Evolutionary conservation across 2,797 vertebrate genomes (phyloP).

Genomic region (Lateolabrax maculatus): DNA sequence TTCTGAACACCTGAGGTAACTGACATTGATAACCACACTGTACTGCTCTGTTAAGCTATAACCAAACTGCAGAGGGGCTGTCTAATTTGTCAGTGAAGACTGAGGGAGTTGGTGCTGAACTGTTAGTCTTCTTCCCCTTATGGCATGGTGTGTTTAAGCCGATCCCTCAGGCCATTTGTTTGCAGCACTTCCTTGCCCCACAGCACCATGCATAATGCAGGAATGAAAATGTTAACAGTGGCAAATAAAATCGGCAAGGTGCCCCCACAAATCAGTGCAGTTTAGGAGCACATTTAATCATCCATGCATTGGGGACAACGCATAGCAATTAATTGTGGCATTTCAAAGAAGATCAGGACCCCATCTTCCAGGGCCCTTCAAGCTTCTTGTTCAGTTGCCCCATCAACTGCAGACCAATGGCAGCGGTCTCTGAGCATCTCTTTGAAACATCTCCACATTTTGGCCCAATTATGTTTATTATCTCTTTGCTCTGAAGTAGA

Average conservation of each 20-base stretch:
- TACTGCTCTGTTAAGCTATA: constrained; percentile 36
- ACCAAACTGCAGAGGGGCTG: constrained; percentile 53
- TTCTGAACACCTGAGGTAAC: constrained; percentile 30
- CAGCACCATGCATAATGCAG: constrained; percentile 89
- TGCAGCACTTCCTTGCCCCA: constrained; percentile 87
- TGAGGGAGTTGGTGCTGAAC: constrained; percentile 60
- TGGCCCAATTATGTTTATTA: constrained; percentile 73
- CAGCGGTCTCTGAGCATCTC: constrained; percentile 32
- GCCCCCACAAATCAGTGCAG: constrained; percentile 90
- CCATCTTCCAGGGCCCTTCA: constrained; percentile 76
- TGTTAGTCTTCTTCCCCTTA: constrained; percentile 79
- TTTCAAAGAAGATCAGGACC: constrained; percentile 89
- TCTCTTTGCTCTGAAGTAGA: constrained; percentile 57
- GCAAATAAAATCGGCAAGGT: constrained; percentile 91
- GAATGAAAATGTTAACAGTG: constrained; percentile 92
- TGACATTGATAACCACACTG: constrained; percentile 26
- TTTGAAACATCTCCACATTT: constrained; percentile 69
- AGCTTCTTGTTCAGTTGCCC: constrained; percentile 57
- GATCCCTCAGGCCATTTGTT: constrained; percentile 88
- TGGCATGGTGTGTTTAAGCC: constrained; percentile 83
- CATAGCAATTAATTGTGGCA: constrained; percentile 89
- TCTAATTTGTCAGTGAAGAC: constrained; percentile 65
- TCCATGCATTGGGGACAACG: constrained; percentile 83
- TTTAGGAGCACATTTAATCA: constrained; percentile 91
- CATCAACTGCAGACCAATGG: constrained; percentile 46